phyloP scores from a whole-genome alignment of 2,888 invertebrate species.

The Prostheceraeus crozeri region DNA sequence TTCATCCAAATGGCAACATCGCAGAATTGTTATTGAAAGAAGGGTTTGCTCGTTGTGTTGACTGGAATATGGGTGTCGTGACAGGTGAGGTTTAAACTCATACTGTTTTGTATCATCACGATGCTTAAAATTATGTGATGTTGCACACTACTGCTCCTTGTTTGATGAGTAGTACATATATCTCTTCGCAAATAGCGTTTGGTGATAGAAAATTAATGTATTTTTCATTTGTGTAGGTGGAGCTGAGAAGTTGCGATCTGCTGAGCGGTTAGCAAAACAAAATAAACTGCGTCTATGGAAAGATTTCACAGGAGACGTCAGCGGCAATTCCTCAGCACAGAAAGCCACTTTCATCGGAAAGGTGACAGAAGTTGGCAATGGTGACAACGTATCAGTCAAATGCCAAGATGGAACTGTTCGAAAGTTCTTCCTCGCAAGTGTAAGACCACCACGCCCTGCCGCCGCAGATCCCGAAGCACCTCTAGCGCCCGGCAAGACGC shows the following conservation, averaged over 20 bases:
- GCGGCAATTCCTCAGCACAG: neutral
- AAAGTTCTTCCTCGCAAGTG: slow-evolving; percentile 89
- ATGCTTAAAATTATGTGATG: slow-evolving; percentile 74
- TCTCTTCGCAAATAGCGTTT: too few species aligned
- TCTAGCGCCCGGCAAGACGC: neutral
- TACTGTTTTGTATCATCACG: slow-evolving; percentile 72
- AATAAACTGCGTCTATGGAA: slow-evolving; percentile 79
- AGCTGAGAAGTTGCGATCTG: slow-evolving; percentile 22
- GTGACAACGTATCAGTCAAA: slow-evolving; percentile 82
- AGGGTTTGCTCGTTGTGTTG: slow-evolving; percentile 86
- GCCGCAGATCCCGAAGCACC: slow-evolving; percentile 17
- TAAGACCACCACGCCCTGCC: slow-evolving; percentile 72
- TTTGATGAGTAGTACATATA: too few species aligned
- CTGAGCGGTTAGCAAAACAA: slow-evolving; percentile 69
- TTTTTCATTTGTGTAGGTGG: slow-evolving; percentile 10
- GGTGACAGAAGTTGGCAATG: slow-evolving; percentile 77
- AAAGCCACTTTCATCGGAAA: slow-evolving; percentile 46
- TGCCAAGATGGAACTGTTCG: slow-evolving; percentile 69
- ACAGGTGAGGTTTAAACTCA: too few species aligned
- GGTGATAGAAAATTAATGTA: too few species aligned
- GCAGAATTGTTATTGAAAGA: slow-evolving; percentile 79
- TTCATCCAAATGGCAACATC: slow-evolving; percentile 82
- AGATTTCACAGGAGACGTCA: slow-evolving; percentile 62
- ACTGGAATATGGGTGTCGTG: slow-evolving; percentile 80
- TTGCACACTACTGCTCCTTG: too few species aligned